Base-by-base conservation (phyloP, 2,888 invertebrate species). In the Pilophorus perplexus region DNA sequence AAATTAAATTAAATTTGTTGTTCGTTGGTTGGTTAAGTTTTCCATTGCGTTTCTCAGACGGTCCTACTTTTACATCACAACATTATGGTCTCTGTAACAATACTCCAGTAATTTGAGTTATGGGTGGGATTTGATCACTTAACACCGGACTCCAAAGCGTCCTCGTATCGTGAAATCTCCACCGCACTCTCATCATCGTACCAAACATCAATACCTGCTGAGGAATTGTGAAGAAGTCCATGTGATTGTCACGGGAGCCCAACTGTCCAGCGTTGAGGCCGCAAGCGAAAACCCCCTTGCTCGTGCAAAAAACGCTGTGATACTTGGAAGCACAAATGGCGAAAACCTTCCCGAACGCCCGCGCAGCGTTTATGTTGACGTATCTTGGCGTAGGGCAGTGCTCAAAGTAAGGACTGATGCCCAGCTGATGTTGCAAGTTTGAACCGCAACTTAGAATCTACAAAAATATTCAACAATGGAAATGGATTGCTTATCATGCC, bases 311-410 rank as follows among this genome's bases (percentile, higher is more conserved):
- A 0, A 88, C 84, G 0, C 88, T 86, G 77, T 93, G 90, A 68
- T 82, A 85, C 8, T 86, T 80, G 1, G 85, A 85, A 4, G 89
- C 86, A 72, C 84, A 81, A 1, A 92, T 80, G 0, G 86, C 82
- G 4, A 77, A 70, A 0, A 81, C 60, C 25, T 28, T 46, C 10
- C 62, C 60, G 4, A 25, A 57, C 27, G 18, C 18, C 8, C 38
- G 37, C 0, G 42, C 25, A 5, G 48, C 50, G 16, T 50, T 50
- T 4, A 62, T 38, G 27, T 62, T 62, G 22, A 67, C 67, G 50
- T 62, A 52, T 5, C 60, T 16, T n/a, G 50, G 60, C 48, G 16
- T 42, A 1, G 22, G 20, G 38, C 48, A 20, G 10, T 46, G 46
- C 18, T 67, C 59, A 12, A 42, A 18, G 25, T 67, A 69, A 8